phyloP scores from a whole-genome alignment of 2,888 invertebrate genomes.

The Holacanthella duospinosa region DNA sequence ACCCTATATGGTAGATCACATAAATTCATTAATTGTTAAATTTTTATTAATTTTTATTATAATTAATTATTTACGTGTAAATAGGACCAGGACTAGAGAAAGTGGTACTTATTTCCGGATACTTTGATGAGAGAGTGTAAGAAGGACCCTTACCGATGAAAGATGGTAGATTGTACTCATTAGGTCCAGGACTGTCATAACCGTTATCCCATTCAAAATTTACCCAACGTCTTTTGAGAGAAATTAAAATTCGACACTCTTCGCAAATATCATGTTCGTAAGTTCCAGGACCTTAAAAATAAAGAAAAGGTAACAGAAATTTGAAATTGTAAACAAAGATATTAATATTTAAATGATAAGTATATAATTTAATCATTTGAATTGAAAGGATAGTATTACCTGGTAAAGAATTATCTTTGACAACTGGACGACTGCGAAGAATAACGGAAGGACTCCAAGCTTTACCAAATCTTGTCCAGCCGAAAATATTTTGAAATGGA shows the following conservation, averaged over 20 bases:
- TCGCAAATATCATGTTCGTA: not conserved
- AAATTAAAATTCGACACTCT: not conserved
- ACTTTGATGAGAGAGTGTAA: slow-evolving; percentile 10
- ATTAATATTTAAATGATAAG: no score
- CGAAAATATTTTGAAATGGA: not conserved
- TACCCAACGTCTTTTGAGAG: not conserved
- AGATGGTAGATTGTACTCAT: slow-evolving; percentile 8
- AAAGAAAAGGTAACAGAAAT: not conserved
- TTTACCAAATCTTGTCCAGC: not conserved
- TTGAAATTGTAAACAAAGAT: not conserved
- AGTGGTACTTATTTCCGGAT: not conserved
- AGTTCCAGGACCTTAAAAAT: not conserved
- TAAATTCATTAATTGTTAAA: no score
- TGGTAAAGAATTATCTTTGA: not conserved
- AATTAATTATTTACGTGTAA: not conserved
- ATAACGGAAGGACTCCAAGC: not conserved
- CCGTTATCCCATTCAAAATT: not conserved
- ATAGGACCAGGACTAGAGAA: not conserved
- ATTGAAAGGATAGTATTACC: no score
- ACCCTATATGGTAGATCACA: no score
- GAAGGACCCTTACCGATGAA: slow-evolving; percentile 15
- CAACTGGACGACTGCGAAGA: not conserved
- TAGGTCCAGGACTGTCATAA: slow-evolving; percentile 12
- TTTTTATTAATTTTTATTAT: no score
- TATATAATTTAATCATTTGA: no score